Evolutionary conservation across 2,113 vertebrate species (phyloP).

Genomic region (Verasper variegatus): DNA sequence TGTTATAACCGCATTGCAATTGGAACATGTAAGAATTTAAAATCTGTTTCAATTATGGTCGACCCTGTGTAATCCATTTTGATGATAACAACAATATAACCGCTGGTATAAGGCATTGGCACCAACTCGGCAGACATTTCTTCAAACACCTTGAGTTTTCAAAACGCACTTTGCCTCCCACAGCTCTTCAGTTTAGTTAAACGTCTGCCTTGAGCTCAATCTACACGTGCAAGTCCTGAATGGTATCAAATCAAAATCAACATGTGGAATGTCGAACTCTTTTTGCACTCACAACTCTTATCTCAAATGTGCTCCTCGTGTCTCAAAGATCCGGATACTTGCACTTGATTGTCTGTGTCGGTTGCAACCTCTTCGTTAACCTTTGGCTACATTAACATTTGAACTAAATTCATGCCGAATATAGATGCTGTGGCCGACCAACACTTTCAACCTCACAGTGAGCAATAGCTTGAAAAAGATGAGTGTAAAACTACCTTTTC

Average conservation of each 20-base stretch:
- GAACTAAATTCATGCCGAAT: no score
- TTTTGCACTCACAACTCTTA: not conserved
- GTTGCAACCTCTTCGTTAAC: not conserved
- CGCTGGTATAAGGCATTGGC: no score
- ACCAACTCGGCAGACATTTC: no score
- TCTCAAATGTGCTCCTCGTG: not conserved
- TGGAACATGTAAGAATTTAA: no score
- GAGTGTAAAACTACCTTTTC: not conserved
- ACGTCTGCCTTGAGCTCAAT: conserved; percentile 11
- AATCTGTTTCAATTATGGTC: no score
- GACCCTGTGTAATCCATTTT: no score
- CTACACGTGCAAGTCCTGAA: conserved; percentile 16
- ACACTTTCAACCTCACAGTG: no score
- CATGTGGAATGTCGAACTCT: not conserved
- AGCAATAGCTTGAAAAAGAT: no score
- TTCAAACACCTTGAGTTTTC: not conserved
- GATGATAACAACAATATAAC: no score
- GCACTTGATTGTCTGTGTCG: not conserved
- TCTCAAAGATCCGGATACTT: not conserved
- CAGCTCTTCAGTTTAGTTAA: not conserved
- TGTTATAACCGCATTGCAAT: no score
- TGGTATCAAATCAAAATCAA: conserved; percentile 40
- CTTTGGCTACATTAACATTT: not conserved
- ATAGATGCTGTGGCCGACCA: no score
- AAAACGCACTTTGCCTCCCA: not conserved